phyloP scores from a whole-genome alignment of 2,113 vertebrate species.

The Siniperca knerii region DNA sequence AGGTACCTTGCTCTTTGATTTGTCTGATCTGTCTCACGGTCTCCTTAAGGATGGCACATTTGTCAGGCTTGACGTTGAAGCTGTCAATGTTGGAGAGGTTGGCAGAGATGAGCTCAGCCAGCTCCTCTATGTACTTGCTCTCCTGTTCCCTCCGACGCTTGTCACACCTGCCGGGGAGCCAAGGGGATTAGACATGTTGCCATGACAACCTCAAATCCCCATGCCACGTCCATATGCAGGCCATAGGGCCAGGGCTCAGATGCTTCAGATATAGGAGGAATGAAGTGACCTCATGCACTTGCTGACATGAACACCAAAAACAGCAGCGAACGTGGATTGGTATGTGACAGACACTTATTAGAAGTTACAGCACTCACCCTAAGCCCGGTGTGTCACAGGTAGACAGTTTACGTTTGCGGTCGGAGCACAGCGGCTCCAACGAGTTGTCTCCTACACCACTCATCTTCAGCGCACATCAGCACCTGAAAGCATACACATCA shows the following conservation, averaged over 20 bases:
- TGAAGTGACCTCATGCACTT: conserved; percentile 4
- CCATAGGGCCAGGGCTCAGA: conserved; percentile 28
- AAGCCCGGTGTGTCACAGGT: conserved; percentile 92
- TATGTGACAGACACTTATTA: neutral
- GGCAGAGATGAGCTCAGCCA: conserved; percentile 98
- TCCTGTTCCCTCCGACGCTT: conserved; percentile 98
- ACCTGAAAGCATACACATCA: conserved; percentile 81
- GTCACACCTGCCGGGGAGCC: conserved; percentile 87
- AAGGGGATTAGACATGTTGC: conserved; percentile 74
- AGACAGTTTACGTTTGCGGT: conserved; percentile 95
- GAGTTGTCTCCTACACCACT: conserved; percentile 94
- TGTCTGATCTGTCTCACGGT: conserved; percentile 98
- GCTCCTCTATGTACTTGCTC: conserved; percentile 98
- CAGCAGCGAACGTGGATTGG: conserved; percentile 1
- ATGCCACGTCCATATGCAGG: conserved; percentile 46
- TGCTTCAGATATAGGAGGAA: conserved; percentile 21
- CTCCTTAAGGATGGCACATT: conserved; percentile 99
- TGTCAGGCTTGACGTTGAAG: conserved; percentile 99
- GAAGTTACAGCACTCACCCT: conserved; percentile 81
- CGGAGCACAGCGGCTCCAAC: conserved; percentile 90
- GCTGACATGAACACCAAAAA: conserved; percentile 8
- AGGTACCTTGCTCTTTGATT: conserved; percentile 98
- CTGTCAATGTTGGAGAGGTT: conserved; percentile 98
- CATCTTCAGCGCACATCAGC: conserved; percentile 93
- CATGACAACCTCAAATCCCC: conserved; percentile 72